Percentiles rank a stretch among this genome's conserved stretches.
phyloP scores from a whole-genome alignment of 1,140 invertebrate genomes.

The Planococcus citri region DNA sequence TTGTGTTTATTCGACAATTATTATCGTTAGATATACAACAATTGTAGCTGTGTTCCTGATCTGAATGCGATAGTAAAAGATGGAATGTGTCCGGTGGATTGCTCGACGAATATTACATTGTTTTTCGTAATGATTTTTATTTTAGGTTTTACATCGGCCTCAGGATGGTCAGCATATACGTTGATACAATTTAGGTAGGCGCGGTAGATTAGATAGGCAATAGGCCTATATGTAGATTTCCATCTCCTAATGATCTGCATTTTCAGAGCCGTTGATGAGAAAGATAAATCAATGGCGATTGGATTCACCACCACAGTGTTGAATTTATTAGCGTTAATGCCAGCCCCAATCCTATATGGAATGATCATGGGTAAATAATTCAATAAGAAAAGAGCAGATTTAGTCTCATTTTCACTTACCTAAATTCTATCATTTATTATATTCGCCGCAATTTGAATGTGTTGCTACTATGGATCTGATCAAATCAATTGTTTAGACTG shows the following conservation, averaged over 20 bases:
- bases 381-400: too few species aligned
- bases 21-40: conserved; percentile 34
- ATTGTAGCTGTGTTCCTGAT: conserved; percentile 29
- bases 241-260: too few species aligned
- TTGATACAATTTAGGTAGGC: conserved; percentile 31
- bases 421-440: conserved; percentile 21
- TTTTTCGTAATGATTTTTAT: conserved; percentile 28
- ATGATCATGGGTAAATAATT: conserved; percentile 31
- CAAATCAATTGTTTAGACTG: too few species aligned
- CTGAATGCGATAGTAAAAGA: conserved; percentile 22
- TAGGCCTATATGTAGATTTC: too few species aligned
- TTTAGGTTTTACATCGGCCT: conserved; percentile 28
- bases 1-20: conserved; percentile 21
- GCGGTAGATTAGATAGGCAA: too few species aligned
- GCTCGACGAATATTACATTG: conserved; percentile 27
- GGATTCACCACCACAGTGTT: conserved; percentile 32
- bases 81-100: conserved; percentile 29
- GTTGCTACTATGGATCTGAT: too few species aligned
- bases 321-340: conserved; percentile 32
- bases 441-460: too few species aligned
- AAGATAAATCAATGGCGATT: conserved; percentile 34
- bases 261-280: conserved; percentile 32
- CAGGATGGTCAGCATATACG: conserved; percentile 29
- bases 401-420: too few species aligned
- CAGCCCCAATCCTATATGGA: conserved; percentile 34